Evolutionary conservation across 2,797 vertebrate species (phyloP).

Genomic region (Perodicticus potto): DNA sequence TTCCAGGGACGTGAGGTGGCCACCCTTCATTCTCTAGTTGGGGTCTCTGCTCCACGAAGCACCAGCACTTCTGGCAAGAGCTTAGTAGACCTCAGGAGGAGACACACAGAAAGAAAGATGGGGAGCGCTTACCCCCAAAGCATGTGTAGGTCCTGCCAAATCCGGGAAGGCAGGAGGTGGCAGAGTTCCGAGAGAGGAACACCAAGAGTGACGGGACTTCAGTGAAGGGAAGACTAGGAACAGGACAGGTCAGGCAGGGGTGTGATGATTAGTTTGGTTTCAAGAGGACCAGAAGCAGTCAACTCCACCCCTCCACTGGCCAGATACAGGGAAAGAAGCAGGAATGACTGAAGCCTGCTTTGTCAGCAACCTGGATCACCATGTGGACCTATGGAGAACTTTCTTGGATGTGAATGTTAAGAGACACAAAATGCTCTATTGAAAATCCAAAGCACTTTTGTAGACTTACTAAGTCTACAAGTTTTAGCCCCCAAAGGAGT

Average conservation of each 20-base stretch:
- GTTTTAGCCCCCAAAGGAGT: not conserved
- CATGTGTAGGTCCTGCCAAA: fast-evolving
- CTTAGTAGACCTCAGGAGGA: not conserved
- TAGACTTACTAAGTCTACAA: not conserved
- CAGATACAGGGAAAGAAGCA: not conserved
- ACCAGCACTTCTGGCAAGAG: not conserved
- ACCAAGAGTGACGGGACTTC: not conserved
- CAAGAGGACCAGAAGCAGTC: not conserved
- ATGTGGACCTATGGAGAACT: not conserved
- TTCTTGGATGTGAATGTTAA: not conserved
- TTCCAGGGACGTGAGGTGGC: not conserved
- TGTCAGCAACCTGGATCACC: not conserved
- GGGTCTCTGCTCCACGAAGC: not conserved
- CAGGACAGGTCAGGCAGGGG: not conserved
- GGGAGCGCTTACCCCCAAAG: too few species aligned
- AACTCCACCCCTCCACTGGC: not conserved
- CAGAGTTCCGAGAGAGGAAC: not conserved
- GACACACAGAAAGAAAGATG: not conserved
- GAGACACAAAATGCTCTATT: not conserved
- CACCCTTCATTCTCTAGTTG: not conserved
- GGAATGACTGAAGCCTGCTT: too few species aligned
- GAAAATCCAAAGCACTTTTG: not conserved
- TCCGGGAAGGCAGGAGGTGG: not conserved
- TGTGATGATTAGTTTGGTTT: not conserved
- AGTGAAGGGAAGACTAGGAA: not conserved